Conservation (phyloP, 2,888 invertebrate species). For the Dendrolimus houi region DNA sequence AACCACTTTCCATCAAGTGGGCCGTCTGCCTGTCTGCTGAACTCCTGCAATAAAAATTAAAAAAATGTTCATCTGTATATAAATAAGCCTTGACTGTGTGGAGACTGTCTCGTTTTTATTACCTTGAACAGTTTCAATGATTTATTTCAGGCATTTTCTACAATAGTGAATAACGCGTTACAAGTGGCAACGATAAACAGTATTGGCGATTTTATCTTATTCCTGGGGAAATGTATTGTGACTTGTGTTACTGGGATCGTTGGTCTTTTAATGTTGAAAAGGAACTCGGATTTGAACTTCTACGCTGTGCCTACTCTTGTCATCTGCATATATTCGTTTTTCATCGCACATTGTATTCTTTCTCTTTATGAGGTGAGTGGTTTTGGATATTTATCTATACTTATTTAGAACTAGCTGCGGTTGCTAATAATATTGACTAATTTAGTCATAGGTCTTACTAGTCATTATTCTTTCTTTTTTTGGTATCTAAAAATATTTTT, state of each 20-base stretch:
- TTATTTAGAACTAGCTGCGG: background rate
- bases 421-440: background rate
- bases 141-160: conserved; percentile 85
- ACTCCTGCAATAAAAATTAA: no score
- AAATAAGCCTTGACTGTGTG: no score
- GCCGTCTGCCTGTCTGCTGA: no score
- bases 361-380: conserved; percentile 91
- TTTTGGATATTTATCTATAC: background rate
- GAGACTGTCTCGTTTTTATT: no score
- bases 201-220: conserved; percentile 94
- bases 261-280: conserved; percentile 85
- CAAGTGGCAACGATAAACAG: conserved; percentile 95
- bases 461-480: no score
- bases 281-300: conserved; percentile 84
- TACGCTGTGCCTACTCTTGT: conserved; percentile 91
- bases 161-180: conserved; percentile 87
- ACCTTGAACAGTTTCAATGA: background rate
- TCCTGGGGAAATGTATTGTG: conserved; percentile 88
- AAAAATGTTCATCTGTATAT: background rate
- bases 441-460: no score
- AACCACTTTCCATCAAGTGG: no score
- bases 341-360: conserved; percentile 94
- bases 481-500: no score
- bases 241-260: conserved; percentile 87
- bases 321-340: conserved; percentile 90